Evolutionary conservation across 2,888 invertebrate species (phyloP), one percentile per base, ranked within the genome.

Genomic region (Asteroscopus sphinx): DNA sequence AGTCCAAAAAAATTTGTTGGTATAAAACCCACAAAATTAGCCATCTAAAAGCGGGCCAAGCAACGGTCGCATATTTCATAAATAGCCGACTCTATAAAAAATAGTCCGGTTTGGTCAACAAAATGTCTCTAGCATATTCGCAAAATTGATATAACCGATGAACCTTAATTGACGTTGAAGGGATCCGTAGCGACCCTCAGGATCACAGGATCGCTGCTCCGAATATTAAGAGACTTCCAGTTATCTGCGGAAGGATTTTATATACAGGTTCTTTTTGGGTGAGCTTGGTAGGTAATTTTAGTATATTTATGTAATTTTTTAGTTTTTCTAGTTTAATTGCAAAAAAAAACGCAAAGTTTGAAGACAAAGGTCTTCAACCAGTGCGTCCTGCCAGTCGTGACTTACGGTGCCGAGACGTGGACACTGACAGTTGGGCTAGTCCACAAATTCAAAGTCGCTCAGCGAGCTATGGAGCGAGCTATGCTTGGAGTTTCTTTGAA

Each of bases 141-240:
- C 36, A 48, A 75, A 76, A 70, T 73, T 67, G 53, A 45, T 68
- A 54, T 59, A 68, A 57, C 42, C 44, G 48, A 48, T 41, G 51
- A 44, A 47, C 60, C 69, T 73, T 72, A 72, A 76, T 74, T 71
- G 74, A 62, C 51, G 44, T 54, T 30, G 49, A 61, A 61, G 52
- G 64, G 63, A 64, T 68, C 60, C 41, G 12, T 33, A 42, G 47
- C 55, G 46, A 62, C 54, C 62, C 51, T n/a, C 15, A 54, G 55
- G 64, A 66, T 68, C 65, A 69, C 32, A 46, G 49, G 49, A 58
- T 59, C 45, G 58, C 61, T 56, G 54, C 26, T 26, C 11, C 26
- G 71, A 73, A 76, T 76, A 76, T 64, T 64, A 73, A 76, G 63
- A 58, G 45, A 41, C 21, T 35, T 45, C 42, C 52, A 57, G 40